Base-by-base conservation (phyloP, 2,888 invertebrate genomes). In the Coleophora deauratella region DNA sequence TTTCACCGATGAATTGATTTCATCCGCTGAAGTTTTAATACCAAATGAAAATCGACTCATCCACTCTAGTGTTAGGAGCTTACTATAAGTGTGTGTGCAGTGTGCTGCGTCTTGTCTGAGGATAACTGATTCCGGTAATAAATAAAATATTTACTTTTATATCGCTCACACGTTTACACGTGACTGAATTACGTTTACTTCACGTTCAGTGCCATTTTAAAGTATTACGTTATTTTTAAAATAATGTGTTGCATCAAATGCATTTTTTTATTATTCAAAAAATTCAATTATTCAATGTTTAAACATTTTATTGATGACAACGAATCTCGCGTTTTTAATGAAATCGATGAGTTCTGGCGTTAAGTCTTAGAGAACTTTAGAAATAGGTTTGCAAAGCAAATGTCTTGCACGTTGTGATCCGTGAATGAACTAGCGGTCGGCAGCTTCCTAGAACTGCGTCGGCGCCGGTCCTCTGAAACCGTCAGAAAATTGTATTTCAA, bases 221-320 rank as follows among this genome's bases (percentile, higher is more conserved):
- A 78, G 77, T 78, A 78, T 82, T 81, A 74, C 71, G 74, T 80
- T 81, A 78, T 80, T 79, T 82, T 77, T 58, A 72, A 75, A 76
- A 75, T 74, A 72, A 74, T 78, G 72, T 76, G 74, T 76, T 76
- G 82, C 82, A 84, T 84, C 55, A 73, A 75, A 84, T 84, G 82
- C 82, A 77, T 75, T 75, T 73, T 72, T 72, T 68, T 54, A 52
- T 38, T 36, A 42, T 38, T 42, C 35, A 4, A 36, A 36, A 56
- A 51, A 59, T 64, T 57, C 57, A 55, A 55, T 65, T 57, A 63
- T 60, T 58, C 56, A 54, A 54, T 55, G 53, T 62, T 10, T 10
- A 55, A 59, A 54, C 43, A 48, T 59, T 64, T 62, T 59, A 62
- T 54, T 56, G 51, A 60, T 64, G 61, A 74, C 74, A 78, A 72